Evolutionary conservation across 2,888 invertebrate species (phyloP).

Genomic region (Archaeoteleia sp.): DNA sequence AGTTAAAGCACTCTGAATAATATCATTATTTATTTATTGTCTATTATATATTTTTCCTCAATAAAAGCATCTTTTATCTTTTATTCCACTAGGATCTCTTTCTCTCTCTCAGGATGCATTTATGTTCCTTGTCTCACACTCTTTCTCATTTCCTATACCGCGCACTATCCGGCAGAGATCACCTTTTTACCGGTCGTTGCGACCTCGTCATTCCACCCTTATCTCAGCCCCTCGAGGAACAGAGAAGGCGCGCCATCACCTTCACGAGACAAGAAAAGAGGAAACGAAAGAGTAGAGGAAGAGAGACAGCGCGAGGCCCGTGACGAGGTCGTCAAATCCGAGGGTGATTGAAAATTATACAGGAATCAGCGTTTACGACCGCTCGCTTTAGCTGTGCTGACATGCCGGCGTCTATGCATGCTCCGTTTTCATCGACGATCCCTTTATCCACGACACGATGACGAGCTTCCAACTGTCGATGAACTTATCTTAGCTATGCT

Average conservation of each 20-base stretch:
- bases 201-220: constrained; percentile 74
- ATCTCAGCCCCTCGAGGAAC: constrained; percentile 65
- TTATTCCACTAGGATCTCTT: constrained; percentile 27
- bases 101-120: constrained; percentile 45
- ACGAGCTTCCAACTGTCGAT: constrained; percentile 28
- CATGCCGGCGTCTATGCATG: constrained; percentile 55
- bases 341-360: constrained; percentile 75
- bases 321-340: constrained; percentile 75
- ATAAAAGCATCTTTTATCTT: too few species aligned
- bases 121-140: constrained; percentile 42
- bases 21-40: too few species aligned
- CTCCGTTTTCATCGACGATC: constrained; percentile 42
- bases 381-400: constrained; percentile 64
- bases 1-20: too few species aligned
- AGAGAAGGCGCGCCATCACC: constrained; percentile 25
- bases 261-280: constrained; percentile 54
- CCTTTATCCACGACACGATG: constrained; percentile 22
- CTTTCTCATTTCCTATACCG: constrained; percentile 55
- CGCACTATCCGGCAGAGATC: constrained; percentile 72
- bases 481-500: constrained; percentile 23
- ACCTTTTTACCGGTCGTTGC: constrained; percentile 75
- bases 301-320: constrained; percentile 55
- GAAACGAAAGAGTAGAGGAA: constrained; percentile 49
- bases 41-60: too few species aligned
- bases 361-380: constrained; percentile 74